Conservation (phyloP, 2,113 vertebrate species). For the Erythrolamprus reginae region DNA sequence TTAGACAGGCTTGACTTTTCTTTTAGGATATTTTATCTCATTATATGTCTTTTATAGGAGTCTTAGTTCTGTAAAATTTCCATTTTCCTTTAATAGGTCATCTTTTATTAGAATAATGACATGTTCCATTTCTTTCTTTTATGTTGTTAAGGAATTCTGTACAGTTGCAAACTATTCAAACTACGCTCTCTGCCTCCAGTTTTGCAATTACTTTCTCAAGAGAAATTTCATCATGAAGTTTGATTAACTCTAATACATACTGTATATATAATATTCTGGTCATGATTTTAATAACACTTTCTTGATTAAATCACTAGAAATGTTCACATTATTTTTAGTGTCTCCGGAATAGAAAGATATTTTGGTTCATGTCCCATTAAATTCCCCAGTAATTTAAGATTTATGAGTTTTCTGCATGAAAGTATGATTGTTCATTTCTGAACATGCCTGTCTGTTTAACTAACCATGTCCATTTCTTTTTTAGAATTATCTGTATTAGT, state of each 20-base stretch:
- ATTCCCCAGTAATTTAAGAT: not conserved
- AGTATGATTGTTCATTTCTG: not conserved
- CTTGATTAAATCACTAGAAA: not conserved
- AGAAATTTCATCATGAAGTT: not conserved
- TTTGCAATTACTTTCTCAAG: not conserved
- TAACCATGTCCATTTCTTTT: not conserved
- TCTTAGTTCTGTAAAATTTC: not conserved
- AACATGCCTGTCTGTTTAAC: not conserved
- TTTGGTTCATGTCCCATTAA: not conserved
- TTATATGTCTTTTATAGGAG: not conserved
- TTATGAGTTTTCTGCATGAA: not conserved
- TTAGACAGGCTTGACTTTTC: not conserved
- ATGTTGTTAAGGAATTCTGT: not conserved
- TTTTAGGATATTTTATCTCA: not conserved
- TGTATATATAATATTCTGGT: not conserved
- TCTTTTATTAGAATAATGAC: not conserved
- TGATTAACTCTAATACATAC: not conserved
- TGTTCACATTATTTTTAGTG: not conserved
- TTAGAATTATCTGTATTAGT: not conserved
- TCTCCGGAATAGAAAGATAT: not conserved
- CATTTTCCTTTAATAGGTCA: not conserved
- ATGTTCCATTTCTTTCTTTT: not conserved
- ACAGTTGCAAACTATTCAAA: not conserved
- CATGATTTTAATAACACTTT: not conserved
- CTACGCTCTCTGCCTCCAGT: not conserved